Conservation (phyloP, 2,888 invertebrate species). For the Acrobasis consociella region DNA sequence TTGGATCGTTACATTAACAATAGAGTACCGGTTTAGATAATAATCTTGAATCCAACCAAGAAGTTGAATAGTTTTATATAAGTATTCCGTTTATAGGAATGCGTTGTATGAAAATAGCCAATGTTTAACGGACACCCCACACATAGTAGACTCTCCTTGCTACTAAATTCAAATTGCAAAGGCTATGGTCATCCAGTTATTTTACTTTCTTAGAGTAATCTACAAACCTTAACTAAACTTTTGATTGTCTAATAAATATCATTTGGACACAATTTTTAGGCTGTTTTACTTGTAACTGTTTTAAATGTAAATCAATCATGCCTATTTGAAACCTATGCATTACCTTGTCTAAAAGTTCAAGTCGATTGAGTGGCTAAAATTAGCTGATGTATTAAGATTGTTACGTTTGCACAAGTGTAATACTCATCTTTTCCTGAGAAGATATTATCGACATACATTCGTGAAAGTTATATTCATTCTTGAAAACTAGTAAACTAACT, state of each 20-base stretch:
- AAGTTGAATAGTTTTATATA: slow-evolving; percentile 10
- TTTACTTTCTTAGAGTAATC: no score
- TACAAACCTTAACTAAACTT: no score
- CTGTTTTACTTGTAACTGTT: no score
- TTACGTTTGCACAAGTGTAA: background rate
- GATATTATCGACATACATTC: background rate
- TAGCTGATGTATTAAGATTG: no score
- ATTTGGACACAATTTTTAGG: no score
- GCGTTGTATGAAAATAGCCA: background rate
- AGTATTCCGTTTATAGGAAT: slow-evolving; percentile 2
- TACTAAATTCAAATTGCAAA: no score
- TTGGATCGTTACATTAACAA: slow-evolving; percentile 7
- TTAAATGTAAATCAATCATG: no score
- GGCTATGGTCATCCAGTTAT: no score
- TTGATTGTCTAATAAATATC: no score
- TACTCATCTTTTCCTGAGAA: background rate
- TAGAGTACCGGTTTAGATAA: slow-evolving; percentile 14
- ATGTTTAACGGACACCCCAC: background rate
- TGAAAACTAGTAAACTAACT: slow-evolving; percentile 1
- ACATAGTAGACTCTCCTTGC: background rate
- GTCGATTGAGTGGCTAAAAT: no score
- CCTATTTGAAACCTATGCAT: no score
- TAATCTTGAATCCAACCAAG: background rate
- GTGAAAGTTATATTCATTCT: background rate
- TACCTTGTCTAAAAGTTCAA: no score